Conservation (phyloP, 1,140 invertebrate genomes). For the roundworm (Caenorhabditis elegans) region WBcel235 BX284605.5:10976501-10977000, state of each 20-base stretch:
- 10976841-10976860: conserved; percentile 18
- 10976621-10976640: neutral
- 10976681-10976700: neutral
- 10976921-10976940: neutral
- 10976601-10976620: neutral
- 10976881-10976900: neutral
- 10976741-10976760: neutral
- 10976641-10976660: neutral
- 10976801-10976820: conserved; percentile 7
- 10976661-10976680: neutral
- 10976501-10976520: neutral
- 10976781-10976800: neutral
- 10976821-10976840: neutral
- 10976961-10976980: neutral
- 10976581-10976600: neutral
- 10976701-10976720: neutral
- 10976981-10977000: neutral
- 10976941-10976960: neutral
- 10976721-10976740: neutral
- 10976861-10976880: neutral
- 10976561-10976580: neutral
- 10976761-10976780: too few species aligned
- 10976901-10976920: conserved; percentile 1
- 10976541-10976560: neutral
- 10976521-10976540: neutral